phyloP scores from a whole-genome alignment of 2,797 vertebrate genomes.

The Botia kubotai region DNA sequence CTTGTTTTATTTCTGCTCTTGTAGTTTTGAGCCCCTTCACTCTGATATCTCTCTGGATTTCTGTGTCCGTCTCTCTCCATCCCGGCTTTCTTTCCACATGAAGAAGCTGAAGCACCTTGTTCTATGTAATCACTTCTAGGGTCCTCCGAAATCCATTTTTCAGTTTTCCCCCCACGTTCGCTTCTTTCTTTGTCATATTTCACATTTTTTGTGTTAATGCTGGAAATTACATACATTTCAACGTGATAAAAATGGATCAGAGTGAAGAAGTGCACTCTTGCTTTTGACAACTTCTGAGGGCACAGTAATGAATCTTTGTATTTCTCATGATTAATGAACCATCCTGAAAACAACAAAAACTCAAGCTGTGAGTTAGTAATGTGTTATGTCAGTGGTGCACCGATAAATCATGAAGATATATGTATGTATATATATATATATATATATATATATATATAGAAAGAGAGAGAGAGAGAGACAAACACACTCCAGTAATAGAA shows the following conservation, averaged over 20 bases:
- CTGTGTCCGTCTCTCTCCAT: conserved; percentile 22
- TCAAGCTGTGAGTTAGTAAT: conserved; percentile 36
- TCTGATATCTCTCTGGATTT: conserved; percentile 41
- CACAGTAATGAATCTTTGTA: background rate
- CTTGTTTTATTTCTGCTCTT: conserved; percentile 51
- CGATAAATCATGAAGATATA: conserved; percentile 27
- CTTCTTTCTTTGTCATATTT: conserved; percentile 15
- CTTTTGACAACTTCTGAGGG: conserved; percentile 23
- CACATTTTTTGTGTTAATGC: conserved; percentile 5
- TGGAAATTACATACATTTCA: conserved; percentile 1
- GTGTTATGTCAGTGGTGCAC: conserved; percentile 24
- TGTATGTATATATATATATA: background rate
- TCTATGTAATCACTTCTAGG: conserved; percentile 21
- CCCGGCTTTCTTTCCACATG: conserved; percentile 22
- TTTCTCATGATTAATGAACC: conserved; percentile 38
- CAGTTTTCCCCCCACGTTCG: background rate
- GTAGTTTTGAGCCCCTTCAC: conserved; percentile 34
- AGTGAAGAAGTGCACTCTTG: background rate
- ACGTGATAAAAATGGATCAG: background rate
- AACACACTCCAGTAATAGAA: conserved; percentile 13
- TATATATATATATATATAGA: background rate
- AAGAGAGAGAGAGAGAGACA: too few species aligned
- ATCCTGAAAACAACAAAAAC: conserved; percentile 10
- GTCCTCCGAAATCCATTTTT: conserved; percentile 14
- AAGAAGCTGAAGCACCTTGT: conserved; percentile 32